Base-by-base conservation (phyloP, 2,797 vertebrate species). In the Sebastes itinus region DNA sequence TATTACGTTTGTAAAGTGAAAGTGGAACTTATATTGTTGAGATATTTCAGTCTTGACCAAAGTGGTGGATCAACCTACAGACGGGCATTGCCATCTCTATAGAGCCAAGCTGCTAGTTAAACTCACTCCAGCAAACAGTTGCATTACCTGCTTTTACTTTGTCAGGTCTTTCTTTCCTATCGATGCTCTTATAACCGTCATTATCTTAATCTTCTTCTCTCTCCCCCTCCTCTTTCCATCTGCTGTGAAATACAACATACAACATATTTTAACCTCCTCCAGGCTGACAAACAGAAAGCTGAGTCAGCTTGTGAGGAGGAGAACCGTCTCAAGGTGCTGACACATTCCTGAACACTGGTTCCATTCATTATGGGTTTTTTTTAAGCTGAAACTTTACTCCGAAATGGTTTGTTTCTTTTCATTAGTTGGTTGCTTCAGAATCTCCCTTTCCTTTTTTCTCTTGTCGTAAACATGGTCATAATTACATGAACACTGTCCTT, bases 261-360 rank as follows among this genome's bases (percentile, higher is more conserved):
- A 67, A 28, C 10, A n/a, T n/a, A 32, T 30, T 71, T 68, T 16
- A 32, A 72, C 59, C 25, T 63, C 38, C 61, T 68, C 6, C n/a
- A 22, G 49, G 67, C 42, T 30, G 33, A 67, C 12, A 54, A 49
- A 35, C 32, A 75, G 18, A 77, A 72, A 33, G 75, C 78, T 42
- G 61, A 77, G 70, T 77, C 66, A 61, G 52, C 49, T 33, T 18
- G 28, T 52, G 30, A 38, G 23, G n/a, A 68, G 33, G 54, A 42
- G 52, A 80, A 72, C 80, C 62, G 38, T n/a, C 73, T 61, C 63
- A 22, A 61, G 28, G 42, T 72, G 66, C 71, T 75, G 81, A 73
- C 59, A 81, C 61, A 62, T 46, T 76, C 68, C 49, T 64, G 52
- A 4, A 42, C 16, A 4, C 38, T 33, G 54, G 18, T 46, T 66